These are phyloP conservation scores for Noctua pronuba DNA, from an alignment of 2,888 invertebrate genomes.

Conservation along the genomic window DNA sequence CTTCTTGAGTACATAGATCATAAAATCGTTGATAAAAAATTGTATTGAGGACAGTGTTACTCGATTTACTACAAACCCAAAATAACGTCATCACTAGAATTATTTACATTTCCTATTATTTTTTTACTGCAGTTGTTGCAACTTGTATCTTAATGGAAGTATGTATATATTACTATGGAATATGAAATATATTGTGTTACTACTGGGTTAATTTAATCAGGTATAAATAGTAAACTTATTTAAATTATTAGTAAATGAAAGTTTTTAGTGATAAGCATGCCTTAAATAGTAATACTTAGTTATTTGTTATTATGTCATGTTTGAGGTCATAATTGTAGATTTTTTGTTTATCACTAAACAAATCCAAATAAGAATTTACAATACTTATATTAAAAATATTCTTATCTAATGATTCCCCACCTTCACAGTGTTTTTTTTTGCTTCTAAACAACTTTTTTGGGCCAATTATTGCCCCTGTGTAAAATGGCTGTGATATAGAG, in stretches of 20 bases:
- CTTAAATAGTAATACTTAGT: not conserved
- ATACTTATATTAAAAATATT: not conserved
- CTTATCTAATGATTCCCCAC: not conserved
- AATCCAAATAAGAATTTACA: not conserved
- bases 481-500: not conserved
- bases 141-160: conserved; percentile 19
- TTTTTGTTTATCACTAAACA: not conserved
- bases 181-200: not conserved
- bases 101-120: conserved; percentile 15
- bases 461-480: not conserved
- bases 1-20: conserved; percentile 16
- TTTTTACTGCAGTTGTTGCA: not conserved
- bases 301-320: not conserved
- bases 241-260: not conserved
- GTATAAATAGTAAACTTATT: no score
- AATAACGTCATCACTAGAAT: conserved; percentile 59
- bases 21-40: conserved; percentile 8
- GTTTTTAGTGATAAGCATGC: not conserved
- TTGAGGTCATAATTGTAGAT: not conserved
- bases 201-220: not conserved
- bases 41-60: not conserved
- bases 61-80: conserved; percentile 19
- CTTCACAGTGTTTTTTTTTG: not conserved
- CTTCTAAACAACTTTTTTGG: not conserved
- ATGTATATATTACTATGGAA: not conserved